Evolutionary conservation across 1,140 invertebrate species (phyloP), one percentile per base, ranked within the genome.

Genomic region (Trichonephila clavata): DNA sequence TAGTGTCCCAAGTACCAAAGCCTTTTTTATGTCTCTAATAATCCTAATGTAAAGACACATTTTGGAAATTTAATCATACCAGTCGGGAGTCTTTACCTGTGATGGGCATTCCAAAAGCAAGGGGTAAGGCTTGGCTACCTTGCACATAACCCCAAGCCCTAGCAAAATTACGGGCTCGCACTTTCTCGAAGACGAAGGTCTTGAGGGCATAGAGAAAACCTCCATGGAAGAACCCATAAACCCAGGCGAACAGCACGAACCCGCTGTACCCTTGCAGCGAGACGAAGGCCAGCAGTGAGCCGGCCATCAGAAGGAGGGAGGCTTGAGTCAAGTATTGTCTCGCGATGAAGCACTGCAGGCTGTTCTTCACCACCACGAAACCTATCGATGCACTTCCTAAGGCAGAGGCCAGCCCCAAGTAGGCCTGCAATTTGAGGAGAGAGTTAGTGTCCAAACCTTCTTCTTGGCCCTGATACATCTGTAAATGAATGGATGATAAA

Each of bases 101-200:
- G 95, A 98, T 97, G 50, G 98, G 98, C 94, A 98, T 97, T 94
- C 98, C 98, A 90, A 98, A 97, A 93, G 98, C 97, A 92, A 98
- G 97, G 6, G 98, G 98, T 92, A 98, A 96, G 43, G 98, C 97
- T 96, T 98, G 97, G 32, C 98, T 97, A 92, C 98, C 98, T 95
- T 98, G 97, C 24, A 98, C 97, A 95, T 98, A 98, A 87, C 98
- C n/a, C 98, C 98, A 99, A 63, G 98, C 98, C 96, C 98, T 97
- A n/a, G 98, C 98, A 95, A 98, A 98, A 94, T 98, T 97, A 95
- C 98, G 97, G 14, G 97, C 97, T 94, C 97, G 96, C 13, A 98
- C 97, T 94, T 98, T 97, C 95, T 98, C 98, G 95, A 98, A 97
- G 1, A 98, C 97, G 95, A 98, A 97, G 97, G 98, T 98, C 96